A percentile compares a stretch with the other conserved stretches of the same genome.
These are phyloP conservation scores for Lota lota DNA, from an alignment of 2,113 vertebrate genomes.

Conservation along the genomic window DNA sequence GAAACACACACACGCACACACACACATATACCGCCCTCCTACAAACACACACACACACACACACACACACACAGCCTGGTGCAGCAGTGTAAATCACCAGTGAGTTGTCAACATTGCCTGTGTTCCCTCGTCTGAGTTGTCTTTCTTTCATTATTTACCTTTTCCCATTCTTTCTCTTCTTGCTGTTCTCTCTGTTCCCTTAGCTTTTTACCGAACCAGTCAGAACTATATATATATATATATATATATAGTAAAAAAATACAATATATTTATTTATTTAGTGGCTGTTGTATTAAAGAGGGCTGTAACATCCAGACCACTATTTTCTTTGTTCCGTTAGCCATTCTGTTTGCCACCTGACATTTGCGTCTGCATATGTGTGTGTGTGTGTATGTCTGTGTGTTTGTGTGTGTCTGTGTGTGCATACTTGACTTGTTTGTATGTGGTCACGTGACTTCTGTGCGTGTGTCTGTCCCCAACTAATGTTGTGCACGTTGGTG, in stretches of 20 bases:
- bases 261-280: too few relatives aligned
- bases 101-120: conserved; percentile 40
- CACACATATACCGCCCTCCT: too few relatives aligned
- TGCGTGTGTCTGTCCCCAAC: background rate
- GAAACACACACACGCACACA: too few relatives aligned
- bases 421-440: background rate
- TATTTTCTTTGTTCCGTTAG: conserved; percentile 37
- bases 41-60: conserved; percentile 30
- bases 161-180: background rate
- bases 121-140: conserved; percentile 26
- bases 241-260: too few relatives aligned
- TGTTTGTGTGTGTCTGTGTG: conserved; percentile 3
- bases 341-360: conserved; percentile 31
- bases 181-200: background rate
- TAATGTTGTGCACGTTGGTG: background rate
- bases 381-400: background rate
- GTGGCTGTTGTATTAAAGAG: conserved; percentile 46
- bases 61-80: conserved; percentile 23
- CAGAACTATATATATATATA: conserved; percentile 1
- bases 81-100: conserved; percentile 48
- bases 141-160: background rate
- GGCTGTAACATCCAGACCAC: conserved; percentile 35
- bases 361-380: background rate
- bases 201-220: conserved; percentile 19
- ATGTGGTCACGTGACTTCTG: background rate